phyloP scores from a whole-genome alignment of 2,797 vertebrate genomes.

The Manis pentadactyla region DNA sequence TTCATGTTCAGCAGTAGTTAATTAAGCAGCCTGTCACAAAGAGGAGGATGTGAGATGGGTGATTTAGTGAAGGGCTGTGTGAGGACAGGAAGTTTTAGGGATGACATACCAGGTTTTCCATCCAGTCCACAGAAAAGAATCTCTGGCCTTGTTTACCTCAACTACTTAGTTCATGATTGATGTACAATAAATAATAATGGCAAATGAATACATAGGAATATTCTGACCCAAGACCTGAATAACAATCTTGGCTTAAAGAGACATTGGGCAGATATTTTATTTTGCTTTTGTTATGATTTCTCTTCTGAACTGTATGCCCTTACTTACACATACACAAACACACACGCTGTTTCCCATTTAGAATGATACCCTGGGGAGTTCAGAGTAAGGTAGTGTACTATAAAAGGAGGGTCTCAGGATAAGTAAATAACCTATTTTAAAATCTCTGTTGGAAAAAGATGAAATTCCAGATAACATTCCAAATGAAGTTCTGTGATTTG shows the following conservation, averaged over 20 bases:
- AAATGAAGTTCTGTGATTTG: slow-evolving; percentile 29
- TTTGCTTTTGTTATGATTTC: not conserved
- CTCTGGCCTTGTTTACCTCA: not conserved
- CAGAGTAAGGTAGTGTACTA: not conserved
- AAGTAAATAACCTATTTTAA: slow-evolving; percentile 64
- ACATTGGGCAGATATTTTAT: not conserved
- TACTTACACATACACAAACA: not conserved
- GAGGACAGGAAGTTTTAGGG: not conserved
- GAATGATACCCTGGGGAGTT: not conserved
- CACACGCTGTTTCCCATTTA: not conserved
- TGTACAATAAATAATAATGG: not conserved
- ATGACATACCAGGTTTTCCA: not conserved
- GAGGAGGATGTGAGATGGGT: not conserved
- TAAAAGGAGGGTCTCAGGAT: not conserved
- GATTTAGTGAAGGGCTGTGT: not conserved
- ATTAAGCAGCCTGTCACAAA: not conserved
- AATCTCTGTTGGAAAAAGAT: slow-evolving; percentile 49
- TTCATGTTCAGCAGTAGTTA: not conserved
- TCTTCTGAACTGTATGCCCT: not conserved
- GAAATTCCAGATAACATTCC: slow-evolving; percentile 55
- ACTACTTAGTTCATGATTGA: not conserved
- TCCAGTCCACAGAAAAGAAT: not conserved
- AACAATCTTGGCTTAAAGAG: not conserved
- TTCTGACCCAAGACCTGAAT: not conserved
- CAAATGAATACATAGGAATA: not conserved